Conservation (phyloP, 2,797 vertebrate species). For the Chelmon rostratus region DNA sequence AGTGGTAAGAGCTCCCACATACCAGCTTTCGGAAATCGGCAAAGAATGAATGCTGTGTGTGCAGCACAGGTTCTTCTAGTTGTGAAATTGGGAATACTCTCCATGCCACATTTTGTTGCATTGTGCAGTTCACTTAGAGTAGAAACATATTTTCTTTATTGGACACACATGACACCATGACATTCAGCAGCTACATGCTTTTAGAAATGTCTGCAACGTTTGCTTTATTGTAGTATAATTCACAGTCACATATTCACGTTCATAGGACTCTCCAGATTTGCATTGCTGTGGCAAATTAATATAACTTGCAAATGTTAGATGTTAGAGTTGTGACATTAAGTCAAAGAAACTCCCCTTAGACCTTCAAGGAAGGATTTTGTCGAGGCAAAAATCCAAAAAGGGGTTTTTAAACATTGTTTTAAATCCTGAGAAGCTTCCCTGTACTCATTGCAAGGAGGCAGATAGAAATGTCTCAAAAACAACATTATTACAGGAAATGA, state of each 20-base stretch:
- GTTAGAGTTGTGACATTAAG: neutral
- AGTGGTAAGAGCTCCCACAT: conserved; percentile 79
- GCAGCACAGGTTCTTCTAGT: neutral
- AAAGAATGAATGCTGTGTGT: neutral
- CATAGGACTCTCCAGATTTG: too few relatives aligned
- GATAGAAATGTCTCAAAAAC: neutral
- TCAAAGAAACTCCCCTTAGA: neutral
- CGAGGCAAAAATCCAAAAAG: neutral
- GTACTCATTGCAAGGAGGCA: neutral
- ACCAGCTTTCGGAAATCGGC: neutral
- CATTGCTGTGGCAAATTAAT: too few relatives aligned
- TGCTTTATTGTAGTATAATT: neutral
- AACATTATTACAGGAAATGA: neutral
- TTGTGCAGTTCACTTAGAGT: neutral
- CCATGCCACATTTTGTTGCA: neutral
- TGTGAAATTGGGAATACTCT: neutral
- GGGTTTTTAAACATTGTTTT: neutral
- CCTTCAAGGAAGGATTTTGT: neutral
- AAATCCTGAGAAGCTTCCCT: neutral
- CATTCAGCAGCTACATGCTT: neutral
- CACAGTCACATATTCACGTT: neutral
- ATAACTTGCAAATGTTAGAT: too few relatives aligned
- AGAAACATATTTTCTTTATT: neutral
- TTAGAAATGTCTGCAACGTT: neutral
- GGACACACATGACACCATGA: neutral